Evolutionary conservation across 1,140 invertebrate genomes (phyloP).

Genomic region (Neuroterus valhalla): DNA sequence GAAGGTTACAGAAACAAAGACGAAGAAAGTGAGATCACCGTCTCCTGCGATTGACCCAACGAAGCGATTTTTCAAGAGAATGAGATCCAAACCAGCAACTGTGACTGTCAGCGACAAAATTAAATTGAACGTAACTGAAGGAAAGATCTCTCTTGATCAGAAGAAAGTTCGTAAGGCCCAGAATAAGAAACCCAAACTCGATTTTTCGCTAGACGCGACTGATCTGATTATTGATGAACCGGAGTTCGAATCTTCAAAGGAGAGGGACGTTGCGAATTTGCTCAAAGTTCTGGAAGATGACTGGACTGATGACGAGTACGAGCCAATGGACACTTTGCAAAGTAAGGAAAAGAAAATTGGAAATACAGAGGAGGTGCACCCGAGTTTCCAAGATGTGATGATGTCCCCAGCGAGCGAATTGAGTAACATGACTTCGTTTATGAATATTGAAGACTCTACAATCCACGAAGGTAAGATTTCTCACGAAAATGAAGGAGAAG

Average conservation of each 20-base stretch:
- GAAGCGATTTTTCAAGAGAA: constrained; percentile 67
- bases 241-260: constrained; percentile 47
- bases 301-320: constrained; percentile 68
- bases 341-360: constrained; percentile 29
- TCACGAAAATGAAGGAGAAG: background rate
- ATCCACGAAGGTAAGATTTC: background rate
- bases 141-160: constrained; percentile 49
- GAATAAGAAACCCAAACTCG: constrained; percentile 43
- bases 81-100: constrained; percentile 50
- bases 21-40: constrained; percentile 27
- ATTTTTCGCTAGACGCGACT: constrained; percentile 54
- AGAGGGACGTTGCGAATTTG: constrained; percentile 57
- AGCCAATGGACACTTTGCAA: constrained; percentile 54
- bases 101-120: constrained; percentile 63
- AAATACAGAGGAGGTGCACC: background rate
- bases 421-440: constrained; percentile 74
- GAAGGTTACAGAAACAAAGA: constrained; percentile 31
- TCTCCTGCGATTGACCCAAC: constrained; percentile 51
- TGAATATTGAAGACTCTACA: constrained; percentile 67
- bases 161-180: constrained; percentile 37
- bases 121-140: constrained; percentile 55
- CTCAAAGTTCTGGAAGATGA: constrained; percentile 68
- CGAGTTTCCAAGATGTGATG: constrained; percentile 44
- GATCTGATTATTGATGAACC: constrained; percentile 66
- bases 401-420: constrained; percentile 75